phyloP scores from a whole-genome alignment of 2,113 vertebrate genomes.

The Meles meles region DNA sequence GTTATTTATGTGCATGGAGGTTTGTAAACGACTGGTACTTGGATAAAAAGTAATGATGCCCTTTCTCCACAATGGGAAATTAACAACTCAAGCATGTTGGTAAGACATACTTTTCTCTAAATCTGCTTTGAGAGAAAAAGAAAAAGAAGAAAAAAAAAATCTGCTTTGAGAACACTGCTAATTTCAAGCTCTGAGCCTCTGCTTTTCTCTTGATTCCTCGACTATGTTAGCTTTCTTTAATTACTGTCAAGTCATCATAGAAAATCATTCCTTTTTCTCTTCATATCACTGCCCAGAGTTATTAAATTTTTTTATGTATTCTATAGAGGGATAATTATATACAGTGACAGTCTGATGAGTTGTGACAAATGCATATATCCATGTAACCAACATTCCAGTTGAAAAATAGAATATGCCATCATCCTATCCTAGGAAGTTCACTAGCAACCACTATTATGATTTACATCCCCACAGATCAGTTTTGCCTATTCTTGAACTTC shows the following conservation, averaged over 20 bases:
- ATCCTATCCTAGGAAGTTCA: not conserved
- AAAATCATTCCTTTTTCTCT: not conserved
- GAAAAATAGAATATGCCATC: not conserved
- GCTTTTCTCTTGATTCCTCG: not conserved
- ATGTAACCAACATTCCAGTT: not conserved
- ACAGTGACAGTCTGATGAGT: not conserved
- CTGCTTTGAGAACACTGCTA: not conserved
- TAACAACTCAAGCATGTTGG: not conserved
- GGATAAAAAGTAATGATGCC: not conserved
- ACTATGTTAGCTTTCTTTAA: not conserved
- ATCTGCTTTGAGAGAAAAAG: not conserved
- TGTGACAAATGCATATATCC: not conserved
- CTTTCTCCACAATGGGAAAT: not conserved
- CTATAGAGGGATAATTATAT: not conserved
- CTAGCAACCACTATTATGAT: not conserved
- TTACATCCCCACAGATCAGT: not conserved
- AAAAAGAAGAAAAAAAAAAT: too few relatives aligned
- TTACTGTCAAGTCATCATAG: not conserved
- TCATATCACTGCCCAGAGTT: not conserved
- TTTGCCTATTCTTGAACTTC: not conserved
- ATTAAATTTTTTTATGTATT: not conserved
- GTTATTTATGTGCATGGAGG: not conserved
- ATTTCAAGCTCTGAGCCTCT: not conserved
- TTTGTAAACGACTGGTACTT: not conserved
- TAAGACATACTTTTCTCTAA: not conserved